Evolutionary conservation across 1,140 invertebrate species (phyloP).

Genomic region (Sycophila sp.): DNA sequence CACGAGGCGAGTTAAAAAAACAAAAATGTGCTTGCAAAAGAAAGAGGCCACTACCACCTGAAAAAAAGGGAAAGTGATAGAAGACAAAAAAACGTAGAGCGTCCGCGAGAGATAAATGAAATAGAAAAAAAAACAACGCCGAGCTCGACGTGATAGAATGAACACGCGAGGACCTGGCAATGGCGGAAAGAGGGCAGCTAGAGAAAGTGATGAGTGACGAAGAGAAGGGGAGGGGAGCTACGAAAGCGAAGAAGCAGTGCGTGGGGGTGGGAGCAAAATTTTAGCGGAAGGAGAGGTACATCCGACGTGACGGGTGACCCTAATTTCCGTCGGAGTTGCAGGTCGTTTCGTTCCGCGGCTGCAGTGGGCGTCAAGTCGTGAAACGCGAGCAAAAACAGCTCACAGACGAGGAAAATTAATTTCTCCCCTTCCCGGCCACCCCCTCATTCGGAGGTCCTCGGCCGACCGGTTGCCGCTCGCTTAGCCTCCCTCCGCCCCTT

Average conservation of each 20-base stretch:
- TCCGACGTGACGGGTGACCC: slow-evolving; percentile 17
- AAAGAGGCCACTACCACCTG: not conserved
- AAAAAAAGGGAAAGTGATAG: not conserved
- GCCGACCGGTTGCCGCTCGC: not conserved
- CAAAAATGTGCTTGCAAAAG: not conserved
- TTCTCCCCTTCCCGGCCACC: slow-evolving; percentile 5
- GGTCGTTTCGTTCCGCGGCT: slow-evolving; percentile 17
- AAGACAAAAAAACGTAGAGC: not conserved
- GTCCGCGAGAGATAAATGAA: slow-evolving; percentile 6
- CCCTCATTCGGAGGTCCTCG: not conserved
- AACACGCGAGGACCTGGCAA: not conserved
- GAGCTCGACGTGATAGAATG: not conserved
- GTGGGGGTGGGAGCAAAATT: not conserved
- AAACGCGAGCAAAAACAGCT: slow-evolving; percentile 24
- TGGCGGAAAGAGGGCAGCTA: not conserved
- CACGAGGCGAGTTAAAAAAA: too few relatives aligned
- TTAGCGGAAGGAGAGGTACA: not conserved
- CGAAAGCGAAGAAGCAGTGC: not conserved
- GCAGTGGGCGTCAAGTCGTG: slow-evolving; percentile 22
- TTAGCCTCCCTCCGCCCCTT: not conserved
- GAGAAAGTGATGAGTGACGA: slow-evolving; percentile 7
- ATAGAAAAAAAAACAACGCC: not conserved
- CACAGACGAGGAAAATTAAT: slow-evolving; percentile 26
- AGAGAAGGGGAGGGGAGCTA: not conserved
- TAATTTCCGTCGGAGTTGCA: slow-evolving; percentile 22